Conservation (phyloP, 2,113 vertebrate species). For the Brachionichthys hirsutus region DNA sequence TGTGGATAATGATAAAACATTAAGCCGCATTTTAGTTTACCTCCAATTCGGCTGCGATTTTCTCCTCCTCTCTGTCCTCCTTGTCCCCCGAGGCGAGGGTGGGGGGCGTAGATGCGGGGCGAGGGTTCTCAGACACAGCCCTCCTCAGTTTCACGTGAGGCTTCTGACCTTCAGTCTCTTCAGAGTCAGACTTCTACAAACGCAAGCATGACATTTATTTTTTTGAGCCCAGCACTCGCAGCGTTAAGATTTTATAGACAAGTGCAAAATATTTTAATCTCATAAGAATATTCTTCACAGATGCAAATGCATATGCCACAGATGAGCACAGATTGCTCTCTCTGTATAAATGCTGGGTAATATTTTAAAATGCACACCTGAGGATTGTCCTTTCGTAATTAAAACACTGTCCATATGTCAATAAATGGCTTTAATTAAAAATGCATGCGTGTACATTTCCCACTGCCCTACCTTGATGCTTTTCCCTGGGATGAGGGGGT, state of each 20-base stretch:
- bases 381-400: background rate
- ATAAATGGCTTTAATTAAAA: background rate
- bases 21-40: conserved; percentile 61
- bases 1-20: background rate
- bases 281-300: background rate
- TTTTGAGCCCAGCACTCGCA: background rate
- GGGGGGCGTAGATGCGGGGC: conserved; percentile 91
- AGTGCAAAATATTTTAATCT: background rate
- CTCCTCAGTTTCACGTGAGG: conserved; percentile 91
- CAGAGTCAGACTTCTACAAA: conserved; percentile 87
- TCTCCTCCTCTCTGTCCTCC: conserved; percentile 85
- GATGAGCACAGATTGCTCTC: background rate
- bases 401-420: background rate
- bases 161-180: conserved; percentile 89
- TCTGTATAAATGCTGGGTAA: background rate
- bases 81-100: conserved; percentile 86
- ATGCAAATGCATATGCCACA: background rate
- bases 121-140: conserved; percentile 87
- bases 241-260: background rate
- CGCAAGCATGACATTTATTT: conserved; percentile 1
- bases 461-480: conserved; percentile 73
- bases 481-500: conserved; percentile 91
- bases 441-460: background rate
- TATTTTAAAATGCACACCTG: background rate
- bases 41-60: conserved; percentile 89